Conservation (phyloP, 2,113 vertebrate species). For the Okapia johnstoni region DNA sequence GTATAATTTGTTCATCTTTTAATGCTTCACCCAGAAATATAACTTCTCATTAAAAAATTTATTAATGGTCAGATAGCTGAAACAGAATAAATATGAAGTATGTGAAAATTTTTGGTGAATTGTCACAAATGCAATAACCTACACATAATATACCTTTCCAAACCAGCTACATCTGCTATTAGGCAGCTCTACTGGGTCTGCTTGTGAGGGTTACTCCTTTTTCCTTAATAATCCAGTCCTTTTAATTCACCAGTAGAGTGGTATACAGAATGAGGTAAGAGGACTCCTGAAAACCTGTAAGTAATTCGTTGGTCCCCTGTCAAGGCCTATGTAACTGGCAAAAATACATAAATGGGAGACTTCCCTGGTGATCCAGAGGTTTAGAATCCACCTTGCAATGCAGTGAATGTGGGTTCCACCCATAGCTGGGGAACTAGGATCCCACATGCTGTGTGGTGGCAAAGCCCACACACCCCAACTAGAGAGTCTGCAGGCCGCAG, state of each 20-base stretch:
- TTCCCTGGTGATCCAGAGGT: background rate
- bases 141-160: background rate
- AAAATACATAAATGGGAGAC: background rate
- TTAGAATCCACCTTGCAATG: background rate
- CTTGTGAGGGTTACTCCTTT: background rate
- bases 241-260: background rate
- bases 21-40: conserved; percentile 35
- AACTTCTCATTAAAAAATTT: conserved; percentile 48
- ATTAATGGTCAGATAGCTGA: background rate
- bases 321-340: background rate
- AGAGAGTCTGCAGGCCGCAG: background rate
- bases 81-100: background rate
- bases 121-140: background rate
- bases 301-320: rapidly evolving
- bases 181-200: background rate
- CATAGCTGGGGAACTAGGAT: background rate
- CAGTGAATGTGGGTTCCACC: background rate
- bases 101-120: background rate
- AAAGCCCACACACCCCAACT: background rate
- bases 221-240: background rate
- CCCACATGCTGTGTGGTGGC: background rate
- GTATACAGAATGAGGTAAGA: background rate
- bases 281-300: background rate
- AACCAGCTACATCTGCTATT: background rate
- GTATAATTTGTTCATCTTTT: conserved; percentile 8